Evolutionary conservation across 2,113 vertebrate species (phyloP).

Genomic region (Menidia beryllina): DNA sequence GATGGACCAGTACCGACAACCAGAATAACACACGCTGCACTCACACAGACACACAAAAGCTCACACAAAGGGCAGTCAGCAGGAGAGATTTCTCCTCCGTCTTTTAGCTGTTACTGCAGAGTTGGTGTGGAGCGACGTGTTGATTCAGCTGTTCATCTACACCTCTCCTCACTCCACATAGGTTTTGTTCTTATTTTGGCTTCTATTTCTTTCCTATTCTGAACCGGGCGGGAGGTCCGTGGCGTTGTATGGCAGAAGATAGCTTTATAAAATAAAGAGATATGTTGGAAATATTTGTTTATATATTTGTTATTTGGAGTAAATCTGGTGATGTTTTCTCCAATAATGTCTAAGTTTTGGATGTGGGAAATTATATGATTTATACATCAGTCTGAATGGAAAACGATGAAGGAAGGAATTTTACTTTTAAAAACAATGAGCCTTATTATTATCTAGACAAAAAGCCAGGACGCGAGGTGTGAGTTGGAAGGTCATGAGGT

Average conservation of each 20-base stretch:
- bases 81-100: conserved; percentile 55
- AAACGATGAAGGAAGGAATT: background rate
- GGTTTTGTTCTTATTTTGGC: conserved; percentile 10
- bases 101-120: conserved; percentile 59
- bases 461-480: too few relatives aligned
- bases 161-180: conserved; percentile 31
- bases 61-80: conserved; percentile 45
- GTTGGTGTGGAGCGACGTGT: conserved; percentile 60
- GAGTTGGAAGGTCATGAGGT: too few relatives aligned
- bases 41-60: conserved; percentile 15
- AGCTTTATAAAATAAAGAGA: background rate
- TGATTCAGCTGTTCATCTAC: conserved; percentile 71
- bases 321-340: background rate
- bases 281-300: background rate
- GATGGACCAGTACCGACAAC: conserved; percentile 30
- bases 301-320: background rate
- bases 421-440: too few relatives aligned
- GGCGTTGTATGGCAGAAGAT: background rate
- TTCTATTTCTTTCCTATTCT: conserved; percentile 12
- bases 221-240: conserved; percentile 2
- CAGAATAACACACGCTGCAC: conserved; percentile 9
- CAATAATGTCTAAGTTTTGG: background rate
- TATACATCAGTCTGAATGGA: background rate
- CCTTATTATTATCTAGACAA: background rate
- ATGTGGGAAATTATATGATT: background rate